phyloP scores from a whole-genome alignment of 1,140 invertebrate genomes.

The Trichonephila clavipes region DNA sequence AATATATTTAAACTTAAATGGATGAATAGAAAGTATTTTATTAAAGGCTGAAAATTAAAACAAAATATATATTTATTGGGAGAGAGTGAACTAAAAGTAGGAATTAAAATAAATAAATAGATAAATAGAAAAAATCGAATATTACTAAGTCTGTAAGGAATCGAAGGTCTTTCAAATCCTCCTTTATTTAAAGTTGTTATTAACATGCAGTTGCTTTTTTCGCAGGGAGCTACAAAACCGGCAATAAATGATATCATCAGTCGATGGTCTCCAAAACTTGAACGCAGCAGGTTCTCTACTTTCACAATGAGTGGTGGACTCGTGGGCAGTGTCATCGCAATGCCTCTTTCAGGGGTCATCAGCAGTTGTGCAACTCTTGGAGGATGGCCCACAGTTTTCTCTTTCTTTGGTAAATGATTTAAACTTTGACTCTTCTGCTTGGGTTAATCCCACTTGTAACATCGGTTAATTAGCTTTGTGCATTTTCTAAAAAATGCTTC shows the following conservation, averaged over 20 bases:
- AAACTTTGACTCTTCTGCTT: not conserved
- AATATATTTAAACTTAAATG: no score
- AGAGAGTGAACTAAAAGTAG: no score
- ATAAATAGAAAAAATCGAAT: no score
- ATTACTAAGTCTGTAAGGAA: no score
- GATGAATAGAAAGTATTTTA: no score
- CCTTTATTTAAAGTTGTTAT: not conserved
- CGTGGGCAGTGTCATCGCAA: conserved; percentile 89
- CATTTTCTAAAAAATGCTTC: no score
- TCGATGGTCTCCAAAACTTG: conserved; percentile 98
- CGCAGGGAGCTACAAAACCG: conserved; percentile 98
- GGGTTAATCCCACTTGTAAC: no score
- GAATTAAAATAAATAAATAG: no score
- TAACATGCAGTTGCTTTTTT: no score
- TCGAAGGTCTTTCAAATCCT: not conserved
- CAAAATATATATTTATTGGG: no score
- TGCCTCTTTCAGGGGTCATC: conserved; percentile 88
- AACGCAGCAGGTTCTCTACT: conserved; percentile 96
- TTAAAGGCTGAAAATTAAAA: no score
- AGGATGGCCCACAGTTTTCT: conserved; percentile 95
- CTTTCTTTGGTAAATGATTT: conserved; percentile 87
- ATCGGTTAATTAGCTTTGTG: no score
- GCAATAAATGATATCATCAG: conserved; percentile 99
- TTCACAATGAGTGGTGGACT: conserved; percentile 89
- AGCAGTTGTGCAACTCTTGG: conserved; percentile 83